Evolutionary conservation across 1,140 invertebrate genomes (phyloP).

Genomic region (Belonocnema kinseyi): DNA sequence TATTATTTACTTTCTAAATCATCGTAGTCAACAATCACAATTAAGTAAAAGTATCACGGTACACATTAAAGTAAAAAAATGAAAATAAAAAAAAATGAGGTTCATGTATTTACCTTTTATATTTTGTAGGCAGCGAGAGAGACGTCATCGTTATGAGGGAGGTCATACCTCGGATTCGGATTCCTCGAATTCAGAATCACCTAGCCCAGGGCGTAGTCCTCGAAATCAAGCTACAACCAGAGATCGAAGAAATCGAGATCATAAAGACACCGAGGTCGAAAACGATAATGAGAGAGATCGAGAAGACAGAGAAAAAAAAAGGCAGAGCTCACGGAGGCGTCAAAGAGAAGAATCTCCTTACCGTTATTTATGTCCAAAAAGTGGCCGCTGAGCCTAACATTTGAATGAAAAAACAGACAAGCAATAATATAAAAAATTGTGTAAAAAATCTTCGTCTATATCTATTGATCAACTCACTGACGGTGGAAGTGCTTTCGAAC

Average conservation of each 20-base stretch:
- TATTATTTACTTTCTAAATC: no score
- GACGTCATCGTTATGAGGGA: conserved; percentile 70
- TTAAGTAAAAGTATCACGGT: neutral
- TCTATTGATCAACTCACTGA: no score
- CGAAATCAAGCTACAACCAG: conserved; percentile 57
- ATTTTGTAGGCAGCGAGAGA: conserved; percentile 69
- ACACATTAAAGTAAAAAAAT: neutral
- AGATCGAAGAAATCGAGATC: conserved; percentile 64
- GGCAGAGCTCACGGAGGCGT: conserved; percentile 64
- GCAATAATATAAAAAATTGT: no score
- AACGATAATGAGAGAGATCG: conserved; percentile 49
- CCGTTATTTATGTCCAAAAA: conserved; percentile 60
- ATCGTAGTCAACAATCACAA: no score
- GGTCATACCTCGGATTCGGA: conserved; percentile 71
- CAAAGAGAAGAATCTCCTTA: conserved; percentile 61
- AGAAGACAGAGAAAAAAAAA: conserved; percentile 60
- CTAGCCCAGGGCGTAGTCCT: conserved; percentile 65
- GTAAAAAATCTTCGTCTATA: no score
- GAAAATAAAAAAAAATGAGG: neutral
- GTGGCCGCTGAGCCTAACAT: conserved; percentile 56
- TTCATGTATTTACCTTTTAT: no score
- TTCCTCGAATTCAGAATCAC: conserved; percentile 66
- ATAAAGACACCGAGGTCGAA: conserved; percentile 62
- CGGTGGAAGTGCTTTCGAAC: no score
- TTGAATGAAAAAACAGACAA: conserved; percentile 48